These are phyloP conservation scores for Aphelenchoides bicaudatus DNA, from an alignment of 2,888 invertebrate species.

Conservation along the genomic window DNA sequence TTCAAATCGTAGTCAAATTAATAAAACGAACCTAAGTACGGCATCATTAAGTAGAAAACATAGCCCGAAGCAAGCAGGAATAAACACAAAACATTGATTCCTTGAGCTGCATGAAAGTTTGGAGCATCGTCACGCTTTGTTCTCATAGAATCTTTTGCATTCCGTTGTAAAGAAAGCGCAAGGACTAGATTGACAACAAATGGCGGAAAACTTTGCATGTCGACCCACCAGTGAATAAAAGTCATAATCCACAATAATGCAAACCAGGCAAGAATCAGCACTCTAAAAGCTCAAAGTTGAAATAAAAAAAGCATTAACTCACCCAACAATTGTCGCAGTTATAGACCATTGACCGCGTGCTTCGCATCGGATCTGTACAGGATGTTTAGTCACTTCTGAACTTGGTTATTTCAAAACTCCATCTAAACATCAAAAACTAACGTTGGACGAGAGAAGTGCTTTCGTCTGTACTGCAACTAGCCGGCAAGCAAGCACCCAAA, in stretches of 20 bases:
- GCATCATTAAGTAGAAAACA: constrained; percentile 53
- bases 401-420: neutral
- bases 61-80: constrained; percentile 45
- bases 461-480: constrained; percentile 42
- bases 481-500: constrained; percentile 55
- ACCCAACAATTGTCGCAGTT: constrained; percentile 39
- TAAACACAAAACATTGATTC: constrained; percentile 37
- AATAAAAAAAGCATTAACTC: constrained; percentile 20
- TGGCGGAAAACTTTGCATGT: constrained; percentile 18
- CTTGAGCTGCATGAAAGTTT: constrained; percentile 31
- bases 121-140: constrained; percentile 32
- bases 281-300: constrained; percentile 24
- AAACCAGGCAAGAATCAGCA: constrained; percentile 29
- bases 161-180: constrained; percentile 23
- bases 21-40: constrained; percentile 49
- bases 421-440: constrained; percentile 6
- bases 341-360: constrained; percentile 44
- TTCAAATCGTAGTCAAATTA: neutral
- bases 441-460: constrained; percentile 37
- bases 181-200: constrained; percentile 15
- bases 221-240: constrained; percentile 22
- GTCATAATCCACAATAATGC: constrained; percentile 25
- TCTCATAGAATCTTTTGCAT: constrained; percentile 31
- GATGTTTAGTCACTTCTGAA: constrained; percentile 37
- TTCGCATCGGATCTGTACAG: constrained; percentile 46